These are phyloP conservation scores for Melanostigma gelatinosum DNA, from an alignment of 2,113 vertebrate species.

Conservation along the genomic window DNA sequence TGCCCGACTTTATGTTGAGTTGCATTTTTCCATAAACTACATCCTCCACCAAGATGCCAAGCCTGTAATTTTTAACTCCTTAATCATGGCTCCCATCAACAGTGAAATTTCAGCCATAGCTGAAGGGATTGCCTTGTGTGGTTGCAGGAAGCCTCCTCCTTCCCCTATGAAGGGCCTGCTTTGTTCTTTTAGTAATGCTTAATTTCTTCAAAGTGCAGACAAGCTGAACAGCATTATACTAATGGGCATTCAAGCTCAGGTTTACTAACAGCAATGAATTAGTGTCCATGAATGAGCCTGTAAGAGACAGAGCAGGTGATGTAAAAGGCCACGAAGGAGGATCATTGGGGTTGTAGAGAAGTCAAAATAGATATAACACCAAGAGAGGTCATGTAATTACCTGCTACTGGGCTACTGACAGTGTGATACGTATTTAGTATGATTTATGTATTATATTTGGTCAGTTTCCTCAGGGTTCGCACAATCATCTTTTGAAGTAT, in stretches of 20 bases:
- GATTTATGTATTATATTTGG: background rate
- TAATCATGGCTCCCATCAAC: conserved; percentile 13
- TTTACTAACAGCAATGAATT: conserved; percentile 50
- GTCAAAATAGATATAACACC: conserved; percentile 3
- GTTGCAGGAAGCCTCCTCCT: conserved; percentile 13
- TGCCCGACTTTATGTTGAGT: conserved; percentile 14
- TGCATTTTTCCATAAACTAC: conserved; percentile 49
- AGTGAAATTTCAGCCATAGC: conserved; percentile 10
- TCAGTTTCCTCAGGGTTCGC: background rate
- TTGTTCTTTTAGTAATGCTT: conserved; percentile 50
- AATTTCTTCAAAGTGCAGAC: conserved; percentile 55
- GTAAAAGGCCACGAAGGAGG: background rate
- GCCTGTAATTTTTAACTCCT: conserved; percentile 15
- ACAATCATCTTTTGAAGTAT: background rate
- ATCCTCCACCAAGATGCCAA: conserved; percentile 5
- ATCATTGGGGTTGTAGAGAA: conserved; percentile 25
- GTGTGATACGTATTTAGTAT: background rate
- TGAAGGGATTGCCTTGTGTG: conserved; percentile 20
- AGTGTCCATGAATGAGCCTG: conserved; percentile 8
- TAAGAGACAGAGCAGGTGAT: conserved; percentile 27
- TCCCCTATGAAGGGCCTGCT: conserved; percentile 16
- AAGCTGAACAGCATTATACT: conserved; percentile 51
- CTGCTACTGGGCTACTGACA: background rate
- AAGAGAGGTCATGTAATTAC: background rate
- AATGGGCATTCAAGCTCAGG: conserved; percentile 44